Evolutionary conservation across 2,113 vertebrate genomes (phyloP).

Genomic region (Menidia beryllina): DNA sequence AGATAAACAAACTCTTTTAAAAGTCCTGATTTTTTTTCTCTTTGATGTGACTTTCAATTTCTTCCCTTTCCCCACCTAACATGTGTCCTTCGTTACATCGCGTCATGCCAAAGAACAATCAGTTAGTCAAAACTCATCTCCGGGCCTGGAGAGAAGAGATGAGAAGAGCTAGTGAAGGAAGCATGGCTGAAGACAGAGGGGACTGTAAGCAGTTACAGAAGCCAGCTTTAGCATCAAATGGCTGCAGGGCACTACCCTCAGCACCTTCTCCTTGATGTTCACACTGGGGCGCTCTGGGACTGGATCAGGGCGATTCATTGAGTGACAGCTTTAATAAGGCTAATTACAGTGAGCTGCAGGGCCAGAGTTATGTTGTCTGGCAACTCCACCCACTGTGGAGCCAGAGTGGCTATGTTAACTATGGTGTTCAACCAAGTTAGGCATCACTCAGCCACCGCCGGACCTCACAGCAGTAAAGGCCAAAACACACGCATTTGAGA

Average conservation of each 20-base stretch:
- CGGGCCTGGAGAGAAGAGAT: constrained; percentile 41
- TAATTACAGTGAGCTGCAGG: constrained; percentile 79
- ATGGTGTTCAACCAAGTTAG: constrained; percentile 69
- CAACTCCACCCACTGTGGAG: constrained; percentile 78
- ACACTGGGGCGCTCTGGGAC: constrained; percentile 58
- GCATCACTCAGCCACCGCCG: constrained; percentile 62
- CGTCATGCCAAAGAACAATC: constrained; percentile 74
- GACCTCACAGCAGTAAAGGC: constrained; percentile 74
- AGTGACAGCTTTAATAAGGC: constrained; percentile 80
- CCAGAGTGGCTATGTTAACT: constrained; percentile 72
- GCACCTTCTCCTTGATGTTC: constrained; percentile 73
- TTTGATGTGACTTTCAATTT: constrained; percentile 70
- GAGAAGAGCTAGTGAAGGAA: constrained; percentile 41
- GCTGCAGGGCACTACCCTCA: constrained; percentile 32
- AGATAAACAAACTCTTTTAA: constrained; percentile 64
- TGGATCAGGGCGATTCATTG: constrained; percentile 50
- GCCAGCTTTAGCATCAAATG: constrained; percentile 52
- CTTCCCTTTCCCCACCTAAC: constrained; percentile 60
- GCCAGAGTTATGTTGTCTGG: constrained; percentile 75
- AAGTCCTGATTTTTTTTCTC: constrained; percentile 59
- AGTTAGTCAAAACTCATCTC: constrained; percentile 75
- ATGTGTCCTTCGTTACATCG: constrained; percentile 77
- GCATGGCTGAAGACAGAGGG: constrained; percentile 47
- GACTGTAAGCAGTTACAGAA: constrained; percentile 71
- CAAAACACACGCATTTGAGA: constrained; percentile 31